phyloP scores from a whole-genome alignment of 2,797 vertebrate species.

The Labeo calbasu region DNA sequence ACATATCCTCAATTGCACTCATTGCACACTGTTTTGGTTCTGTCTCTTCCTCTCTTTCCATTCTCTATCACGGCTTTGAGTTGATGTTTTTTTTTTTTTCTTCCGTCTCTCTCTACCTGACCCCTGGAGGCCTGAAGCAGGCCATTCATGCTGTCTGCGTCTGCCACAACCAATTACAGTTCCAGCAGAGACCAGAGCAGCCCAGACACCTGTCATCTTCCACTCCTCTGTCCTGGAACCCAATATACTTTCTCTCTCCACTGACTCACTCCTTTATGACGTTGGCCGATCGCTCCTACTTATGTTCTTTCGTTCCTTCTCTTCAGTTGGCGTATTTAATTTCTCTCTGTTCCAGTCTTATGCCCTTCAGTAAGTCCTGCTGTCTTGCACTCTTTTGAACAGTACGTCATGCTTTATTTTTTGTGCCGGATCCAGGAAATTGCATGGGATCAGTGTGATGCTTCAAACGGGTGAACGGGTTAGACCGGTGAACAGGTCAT shows the following conservation, averaged over 20 bases:
- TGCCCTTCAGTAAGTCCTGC: constrained; percentile 7
- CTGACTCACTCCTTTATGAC: constrained; percentile 13
- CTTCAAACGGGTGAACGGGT: neutral
- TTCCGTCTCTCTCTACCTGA: constrained; percentile 34
- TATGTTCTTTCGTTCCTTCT: constrained; percentile 38
- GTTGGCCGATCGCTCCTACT: constrained; percentile 9
- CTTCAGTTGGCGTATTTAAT: constrained; percentile 58
- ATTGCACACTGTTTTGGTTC: constrained; percentile 43
- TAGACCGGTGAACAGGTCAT: constrained; percentile 12
- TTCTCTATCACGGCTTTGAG: constrained; percentile 19
- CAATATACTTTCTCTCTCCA: constrained; percentile 50
- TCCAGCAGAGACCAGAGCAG: constrained; percentile 50
- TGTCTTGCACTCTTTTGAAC: constrained; percentile 60
- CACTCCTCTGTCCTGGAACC: constrained; percentile 42
- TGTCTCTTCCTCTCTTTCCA: constrained; percentile 52
- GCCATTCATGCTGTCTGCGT: constrained; percentile 57
- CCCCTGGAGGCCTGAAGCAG: constrained; percentile 51
- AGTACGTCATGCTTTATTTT: constrained; percentile 56
- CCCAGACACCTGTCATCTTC: constrained; percentile 59
- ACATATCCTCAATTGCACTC: constrained; percentile 56
- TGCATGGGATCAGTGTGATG: neutral
- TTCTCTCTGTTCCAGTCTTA: constrained; percentile 35
- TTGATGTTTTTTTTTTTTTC: constrained; percentile 20
- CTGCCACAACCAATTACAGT: constrained; percentile 66
- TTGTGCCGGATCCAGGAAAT: neutral